These are phyloP conservation scores for Ascaphus truei DNA, from an alignment of 2,113 vertebrate species.

Conservation along the genomic window DNA sequence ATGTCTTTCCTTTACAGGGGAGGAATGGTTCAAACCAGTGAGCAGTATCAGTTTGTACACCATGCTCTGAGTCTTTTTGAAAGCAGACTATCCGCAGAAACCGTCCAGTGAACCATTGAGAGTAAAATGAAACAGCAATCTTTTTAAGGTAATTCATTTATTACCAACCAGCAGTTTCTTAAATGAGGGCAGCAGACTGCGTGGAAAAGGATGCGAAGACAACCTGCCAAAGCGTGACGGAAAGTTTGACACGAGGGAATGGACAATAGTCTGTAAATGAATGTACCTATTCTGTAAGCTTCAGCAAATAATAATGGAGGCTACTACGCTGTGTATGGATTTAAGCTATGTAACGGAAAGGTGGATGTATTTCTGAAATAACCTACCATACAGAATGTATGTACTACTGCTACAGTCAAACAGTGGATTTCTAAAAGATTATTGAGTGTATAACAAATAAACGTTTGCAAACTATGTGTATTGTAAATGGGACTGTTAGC, in stretches of 20 bases:
- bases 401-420: conserved; percentile 45
- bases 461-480: conserved; percentile 74
- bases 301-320: conserved; percentile 48
- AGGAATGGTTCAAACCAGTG: conserved; percentile 96
- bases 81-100: conserved; percentile 74
- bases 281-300: conserved; percentile 57
- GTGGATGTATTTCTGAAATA: conserved; percentile 53
- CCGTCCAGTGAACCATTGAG: conserved; percentile 68
- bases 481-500: conserved; percentile 72
- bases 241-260: conserved; percentile 32
- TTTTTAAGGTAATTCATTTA: conserved; percentile 56
- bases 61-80: conserved; percentile 87
- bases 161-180: conserved; percentile 61
- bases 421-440: conserved; percentile 48
- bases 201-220: conserved; percentile 40
- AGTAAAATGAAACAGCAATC: conserved; percentile 22
- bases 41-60: conserved; percentile 97
- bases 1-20: conserved; percentile 66
- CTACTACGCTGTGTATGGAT: conserved; percentile 43
- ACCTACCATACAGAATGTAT: conserved; percentile 53
- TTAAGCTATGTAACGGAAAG: conserved; percentile 45
- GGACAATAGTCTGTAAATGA: conserved; percentile 53
- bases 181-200: conserved; percentile 49
- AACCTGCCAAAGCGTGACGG: conserved; percentile 37
- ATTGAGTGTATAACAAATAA: conserved; percentile 67